phyloP scores from a whole-genome alignment of 1,140 invertebrate species.

The Muscidifurax raptorellus region DNA sequence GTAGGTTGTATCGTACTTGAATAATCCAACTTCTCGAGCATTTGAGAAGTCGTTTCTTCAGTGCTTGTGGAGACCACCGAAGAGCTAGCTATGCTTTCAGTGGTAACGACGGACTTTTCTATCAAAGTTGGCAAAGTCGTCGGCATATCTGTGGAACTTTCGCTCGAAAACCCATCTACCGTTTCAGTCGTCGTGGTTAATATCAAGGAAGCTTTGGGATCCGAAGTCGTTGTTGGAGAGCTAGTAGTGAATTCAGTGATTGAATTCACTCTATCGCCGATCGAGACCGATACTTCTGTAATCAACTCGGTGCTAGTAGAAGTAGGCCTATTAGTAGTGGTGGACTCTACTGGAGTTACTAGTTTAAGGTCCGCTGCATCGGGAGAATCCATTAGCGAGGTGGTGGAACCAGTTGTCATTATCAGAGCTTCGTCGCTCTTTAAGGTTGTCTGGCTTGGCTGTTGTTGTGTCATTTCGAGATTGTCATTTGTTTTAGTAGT shows the following conservation, averaged over 20 bases:
- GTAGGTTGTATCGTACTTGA: not conserved
- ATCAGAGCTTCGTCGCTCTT: not conserved
- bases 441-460: not conserved
- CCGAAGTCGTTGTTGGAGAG: not conserved
- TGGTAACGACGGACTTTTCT: not conserved
- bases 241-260: conserved; percentile 1
- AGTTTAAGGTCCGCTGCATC: not conserved
- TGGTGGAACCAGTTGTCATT: not conserved
- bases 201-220: not conserved
- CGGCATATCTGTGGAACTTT: conserved; percentile 33
- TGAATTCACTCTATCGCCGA: conserved; percentile 21
- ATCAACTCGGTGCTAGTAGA: conserved; percentile 31
- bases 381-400: not conserved
- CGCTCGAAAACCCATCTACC: conserved; percentile 14
- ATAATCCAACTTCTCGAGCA: conserved; percentile 32
- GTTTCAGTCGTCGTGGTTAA: not conserved
- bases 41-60: not conserved
- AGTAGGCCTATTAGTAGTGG: conserved; percentile 34
- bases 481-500: not conserved
- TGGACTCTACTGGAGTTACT: conserved; percentile 31
- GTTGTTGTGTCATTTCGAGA: conserved; percentile 4
- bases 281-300: conserved; percentile 43
- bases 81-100: conserved; percentile 30
- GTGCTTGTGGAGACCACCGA: not conserved
- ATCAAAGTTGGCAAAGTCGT: conserved; percentile 23